phyloP scores from a whole-genome alignment of 2,797 vertebrate genomes.

The Hippoglossus hippoglossus region DNA sequence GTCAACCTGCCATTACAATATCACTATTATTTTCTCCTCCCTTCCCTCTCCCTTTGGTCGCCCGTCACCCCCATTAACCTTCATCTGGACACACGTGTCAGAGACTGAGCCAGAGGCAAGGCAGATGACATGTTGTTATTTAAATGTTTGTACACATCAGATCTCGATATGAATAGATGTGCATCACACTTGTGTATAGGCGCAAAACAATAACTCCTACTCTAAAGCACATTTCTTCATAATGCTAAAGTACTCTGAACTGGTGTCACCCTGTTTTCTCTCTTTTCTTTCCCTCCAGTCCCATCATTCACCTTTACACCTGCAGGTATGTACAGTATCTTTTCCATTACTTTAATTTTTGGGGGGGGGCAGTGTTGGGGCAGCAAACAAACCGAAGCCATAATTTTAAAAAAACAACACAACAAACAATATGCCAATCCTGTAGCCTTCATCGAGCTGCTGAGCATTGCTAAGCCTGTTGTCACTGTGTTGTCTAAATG shows the following conservation, averaged over 20 bases:
- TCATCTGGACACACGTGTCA: slow-evolving; percentile 62
- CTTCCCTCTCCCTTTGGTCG: slow-evolving; percentile 30
- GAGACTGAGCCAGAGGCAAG: slow-evolving; percentile 24
- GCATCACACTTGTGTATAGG: slow-evolving; percentile 4
- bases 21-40: slow-evolving; percentile 49
- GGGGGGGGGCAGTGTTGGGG: too few species aligned
- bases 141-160: slow-evolving; percentile 35
- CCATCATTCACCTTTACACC: slow-evolving; percentile 98
- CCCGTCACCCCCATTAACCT: slow-evolving; percentile 71
- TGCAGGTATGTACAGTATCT: slow-evolving; percentile 86
- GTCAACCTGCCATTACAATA: slow-evolving; percentile 69
- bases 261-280: neutral
- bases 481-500: too few species aligned
- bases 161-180: slow-evolving; percentile 6
- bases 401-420: too few species aligned
- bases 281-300: slow-evolving; percentile 82
- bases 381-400: too few species aligned
- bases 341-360: too few species aligned
- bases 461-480: too few species aligned
- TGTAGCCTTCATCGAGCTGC: too few species aligned
- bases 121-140: slow-evolving; percentile 43
- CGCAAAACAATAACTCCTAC: neutral
- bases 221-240: neutral
- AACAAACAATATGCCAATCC: too few species aligned
- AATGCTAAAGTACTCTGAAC: neutral